Evolutionary conservation across 23 tunicate species (phyloP).

Genomic region (Halocynthia roretzi): DNA sequence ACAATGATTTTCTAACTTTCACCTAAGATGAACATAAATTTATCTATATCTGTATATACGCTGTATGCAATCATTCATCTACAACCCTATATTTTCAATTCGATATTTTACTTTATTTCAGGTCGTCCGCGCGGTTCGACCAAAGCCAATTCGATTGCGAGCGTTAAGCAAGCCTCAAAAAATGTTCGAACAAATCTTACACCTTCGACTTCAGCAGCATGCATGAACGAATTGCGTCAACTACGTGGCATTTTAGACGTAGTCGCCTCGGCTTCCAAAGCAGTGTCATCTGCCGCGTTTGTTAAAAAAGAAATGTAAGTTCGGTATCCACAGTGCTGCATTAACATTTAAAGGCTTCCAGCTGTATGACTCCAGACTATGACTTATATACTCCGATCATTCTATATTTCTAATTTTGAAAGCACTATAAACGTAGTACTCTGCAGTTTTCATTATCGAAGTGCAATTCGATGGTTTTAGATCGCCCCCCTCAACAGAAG

Average conservation of each 20-base stretch:
- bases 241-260: conserved; percentile 9
- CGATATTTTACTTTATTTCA: background rate
- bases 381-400: too few species aligned
- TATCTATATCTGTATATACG: too few species aligned
- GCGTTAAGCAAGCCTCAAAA: background rate
- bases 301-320: background rate
- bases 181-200: background rate
- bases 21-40: background rate
- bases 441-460: too few species aligned
- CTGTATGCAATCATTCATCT: too few species aligned
- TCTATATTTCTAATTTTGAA: too few species aligned
- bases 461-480: too few species aligned
- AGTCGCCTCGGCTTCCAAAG: conserved; percentile 3
- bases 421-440: too few species aligned
- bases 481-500: too few species aligned
- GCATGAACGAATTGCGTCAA: background rate
- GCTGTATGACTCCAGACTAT: too few species aligned
- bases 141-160: background rate
- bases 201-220: background rate
- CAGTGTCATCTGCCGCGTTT: conserved; percentile 7
- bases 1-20: too few species aligned
- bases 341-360: too few species aligned
- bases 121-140: conserved; percentile 43
- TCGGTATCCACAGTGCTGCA: background rate
- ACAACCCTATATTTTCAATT: background rate